Conservation (phyloP, 2,888 invertebrate genomes). For the Trachelus troglodyta region DNA sequence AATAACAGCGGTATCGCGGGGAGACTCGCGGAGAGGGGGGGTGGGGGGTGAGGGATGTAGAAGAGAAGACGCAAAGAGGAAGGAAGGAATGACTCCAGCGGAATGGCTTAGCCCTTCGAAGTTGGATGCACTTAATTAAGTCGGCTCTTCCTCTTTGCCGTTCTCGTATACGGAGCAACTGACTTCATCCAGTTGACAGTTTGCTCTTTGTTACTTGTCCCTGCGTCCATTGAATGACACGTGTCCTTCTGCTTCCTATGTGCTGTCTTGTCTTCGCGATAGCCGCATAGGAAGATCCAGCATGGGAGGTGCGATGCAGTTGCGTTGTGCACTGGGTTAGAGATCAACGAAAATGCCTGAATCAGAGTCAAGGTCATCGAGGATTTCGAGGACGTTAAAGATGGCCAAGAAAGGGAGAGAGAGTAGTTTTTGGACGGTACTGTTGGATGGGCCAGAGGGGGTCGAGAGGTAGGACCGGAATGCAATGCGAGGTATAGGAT, state of each 20-base stretch:
- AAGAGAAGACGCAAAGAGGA: slow-evolving; percentile 1
- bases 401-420: background rate
- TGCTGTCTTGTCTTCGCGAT: background rate
- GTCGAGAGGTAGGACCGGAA: slow-evolving; percentile 11
- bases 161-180: background rate
- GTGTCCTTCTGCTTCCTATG: background rate
- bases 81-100: slow-evolving; percentile 39
- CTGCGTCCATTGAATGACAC: background rate
- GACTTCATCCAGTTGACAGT: background rate
- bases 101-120: slow-evolving; percentile 60
- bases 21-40: background rate
- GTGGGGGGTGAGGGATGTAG: slow-evolving; percentile 14
- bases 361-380: background rate
- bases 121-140: slow-evolving; percentile 61
- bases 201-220: background rate
- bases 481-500: slow-evolving; percentile 12
- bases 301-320: background rate
- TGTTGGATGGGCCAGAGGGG: background rate
- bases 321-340: background rate
- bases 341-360: background rate
- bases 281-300: background rate
- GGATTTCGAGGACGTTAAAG: background rate
- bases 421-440: background rate
- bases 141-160: slow-evolving; percentile 34
- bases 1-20: background rate